phyloP scores from a whole-genome alignment of 2,113 vertebrate species.

The Lepus timidus region DNA sequence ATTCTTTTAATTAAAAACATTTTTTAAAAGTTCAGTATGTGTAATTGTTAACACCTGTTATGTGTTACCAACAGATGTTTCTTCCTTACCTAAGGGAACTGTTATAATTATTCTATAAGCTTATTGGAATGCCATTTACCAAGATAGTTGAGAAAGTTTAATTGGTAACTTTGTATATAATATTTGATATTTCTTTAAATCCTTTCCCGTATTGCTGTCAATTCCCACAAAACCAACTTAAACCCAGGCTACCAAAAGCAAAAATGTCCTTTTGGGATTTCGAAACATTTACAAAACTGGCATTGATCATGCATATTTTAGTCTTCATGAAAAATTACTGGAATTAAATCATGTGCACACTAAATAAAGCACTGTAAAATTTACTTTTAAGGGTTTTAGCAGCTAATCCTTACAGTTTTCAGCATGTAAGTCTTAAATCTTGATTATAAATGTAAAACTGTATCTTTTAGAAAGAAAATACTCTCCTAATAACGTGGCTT shows the following conservation, averaged over 20 bases:
- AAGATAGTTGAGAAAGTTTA: conserved; percentile 86
- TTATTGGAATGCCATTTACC: conserved; percentile 88
- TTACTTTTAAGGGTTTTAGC: background rate
- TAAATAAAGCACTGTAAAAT: background rate
- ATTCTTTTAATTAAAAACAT: conserved; percentile 91
- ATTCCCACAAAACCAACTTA: background rate
- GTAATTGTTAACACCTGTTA: conserved; percentile 91
- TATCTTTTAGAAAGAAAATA: background rate
- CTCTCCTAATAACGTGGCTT: background rate
- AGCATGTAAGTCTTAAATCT: background rate
- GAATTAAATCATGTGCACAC: conserved; percentile 34
- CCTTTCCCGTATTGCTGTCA: background rate
- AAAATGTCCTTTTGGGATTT: conserved; percentile 16
- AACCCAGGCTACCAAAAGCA: background rate
- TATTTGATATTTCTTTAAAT: conserved; percentile 31
- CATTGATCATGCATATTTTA: background rate
- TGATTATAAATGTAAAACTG: conserved; percentile 7
- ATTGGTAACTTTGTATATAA: conserved; percentile 83
- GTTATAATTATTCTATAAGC: conserved; percentile 89
- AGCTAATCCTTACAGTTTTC: background rate
- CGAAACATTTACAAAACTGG: conserved; percentile 37
- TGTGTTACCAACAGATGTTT: conserved; percentile 91
- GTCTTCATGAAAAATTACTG: conserved; percentile 14
- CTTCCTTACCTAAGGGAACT: conserved; percentile 90
- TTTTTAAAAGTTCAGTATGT: conserved; percentile 88